Conservation (phyloP, 2,113 vertebrate species). For the Arizona elegans region DNA sequence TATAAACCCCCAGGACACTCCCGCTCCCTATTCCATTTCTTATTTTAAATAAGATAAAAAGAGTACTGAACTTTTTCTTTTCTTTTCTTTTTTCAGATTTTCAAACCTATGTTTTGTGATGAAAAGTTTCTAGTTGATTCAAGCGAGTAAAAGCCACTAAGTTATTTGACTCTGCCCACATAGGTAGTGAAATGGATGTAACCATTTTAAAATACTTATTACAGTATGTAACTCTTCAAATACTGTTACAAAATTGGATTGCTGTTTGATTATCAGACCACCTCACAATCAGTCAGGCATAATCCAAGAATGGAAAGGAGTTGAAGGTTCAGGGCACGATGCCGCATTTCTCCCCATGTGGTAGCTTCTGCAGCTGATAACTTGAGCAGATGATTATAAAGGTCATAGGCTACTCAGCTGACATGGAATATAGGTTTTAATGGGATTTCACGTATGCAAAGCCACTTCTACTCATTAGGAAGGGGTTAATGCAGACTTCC, state of each 20-base stretch:
- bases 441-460: background rate
- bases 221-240: background rate
- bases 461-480: background rate
- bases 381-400: conserved; percentile 23
- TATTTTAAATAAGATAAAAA: background rate
- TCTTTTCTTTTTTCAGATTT: background rate
- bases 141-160: no score
- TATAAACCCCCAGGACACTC: background rate
- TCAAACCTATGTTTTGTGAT: background rate
- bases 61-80: background rate
- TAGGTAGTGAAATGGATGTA: background rate
- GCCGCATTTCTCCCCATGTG: background rate
- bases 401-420: conserved; percentile 43
- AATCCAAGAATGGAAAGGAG: conserved; percentile 1
- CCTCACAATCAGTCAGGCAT: conserved; percentile 11
- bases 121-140: background rate
- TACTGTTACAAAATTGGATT: background rate
- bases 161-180: background rate
- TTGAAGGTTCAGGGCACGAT: background rate
- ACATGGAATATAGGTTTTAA: background rate
- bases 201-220: background rate
- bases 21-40: background rate
- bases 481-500: background rate
- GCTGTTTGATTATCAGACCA: background rate
- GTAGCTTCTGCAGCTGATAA: conserved; percentile 42